Conservation (phyloP, 2,113 vertebrate species). For the Megaceryle maxima region DNA sequence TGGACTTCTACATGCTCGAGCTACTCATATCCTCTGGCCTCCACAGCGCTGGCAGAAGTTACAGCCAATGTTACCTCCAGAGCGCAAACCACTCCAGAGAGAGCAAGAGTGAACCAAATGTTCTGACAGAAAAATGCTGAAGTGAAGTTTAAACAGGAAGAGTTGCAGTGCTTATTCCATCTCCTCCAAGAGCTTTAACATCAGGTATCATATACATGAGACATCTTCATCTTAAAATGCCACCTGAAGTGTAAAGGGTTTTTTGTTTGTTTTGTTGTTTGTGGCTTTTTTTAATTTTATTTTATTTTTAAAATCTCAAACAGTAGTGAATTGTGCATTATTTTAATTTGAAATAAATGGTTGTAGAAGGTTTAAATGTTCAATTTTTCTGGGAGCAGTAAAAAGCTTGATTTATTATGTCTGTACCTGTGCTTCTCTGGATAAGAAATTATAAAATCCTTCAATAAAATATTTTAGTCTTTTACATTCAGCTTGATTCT, state of each 20-base stretch:
- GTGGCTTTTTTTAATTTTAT: not conserved
- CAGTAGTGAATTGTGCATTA: not conserved
- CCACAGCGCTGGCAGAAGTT: conserved; percentile 79
- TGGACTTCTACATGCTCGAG: conserved; percentile 79
- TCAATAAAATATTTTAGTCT: not conserved
- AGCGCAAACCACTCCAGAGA: conserved; percentile 59
- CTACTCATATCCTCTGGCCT: conserved; percentile 83
- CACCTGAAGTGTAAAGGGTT: not conserved
- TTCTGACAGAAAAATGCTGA: not conserved
- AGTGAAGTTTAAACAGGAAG: not conserved
- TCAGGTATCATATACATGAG: not conserved
- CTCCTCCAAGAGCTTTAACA: not conserved
- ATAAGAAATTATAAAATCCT: not conserved
- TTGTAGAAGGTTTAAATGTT: not conserved
- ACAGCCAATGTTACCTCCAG: conserved; percentile 67
- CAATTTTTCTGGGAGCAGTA: not conserved
- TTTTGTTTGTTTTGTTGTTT: not conserved
- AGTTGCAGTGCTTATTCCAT: not conserved
- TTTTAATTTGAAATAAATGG: not conserved
- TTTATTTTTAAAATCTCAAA: not conserved
- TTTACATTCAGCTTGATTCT: conserved; percentile 5
- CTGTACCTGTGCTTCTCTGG: not conserved
- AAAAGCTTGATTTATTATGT: not conserved
- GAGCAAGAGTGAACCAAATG: conserved; percentile 5
- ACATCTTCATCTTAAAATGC: not conserved